These are phyloP conservation scores for Patella pellucida DNA, from an alignment of 2,888 invertebrate genomes.

Conservation along the genomic window DNA sequence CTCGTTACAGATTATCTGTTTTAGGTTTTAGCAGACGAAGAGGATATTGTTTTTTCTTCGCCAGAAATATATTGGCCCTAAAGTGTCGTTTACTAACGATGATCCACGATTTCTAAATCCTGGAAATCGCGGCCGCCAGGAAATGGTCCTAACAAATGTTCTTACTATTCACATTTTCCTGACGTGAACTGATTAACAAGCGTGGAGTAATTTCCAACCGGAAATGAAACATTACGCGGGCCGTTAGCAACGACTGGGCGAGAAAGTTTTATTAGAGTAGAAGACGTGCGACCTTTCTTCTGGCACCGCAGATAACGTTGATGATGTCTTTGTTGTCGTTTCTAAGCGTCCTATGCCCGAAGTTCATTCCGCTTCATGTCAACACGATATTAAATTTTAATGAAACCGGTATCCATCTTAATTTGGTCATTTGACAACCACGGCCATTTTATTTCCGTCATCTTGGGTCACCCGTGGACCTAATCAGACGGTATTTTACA, in stretches of 20 bases:
- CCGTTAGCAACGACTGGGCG: not conserved
- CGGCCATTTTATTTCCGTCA: conserved; percentile 11
- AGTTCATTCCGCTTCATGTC: not conserved
- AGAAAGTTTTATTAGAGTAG: conserved; percentile 2
- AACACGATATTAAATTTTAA: conserved; percentile 11
- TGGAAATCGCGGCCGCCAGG: not conserved
- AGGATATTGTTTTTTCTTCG: too few species aligned
- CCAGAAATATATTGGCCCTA: not conserved
- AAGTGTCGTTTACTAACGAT: not conserved
- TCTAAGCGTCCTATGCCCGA: not conserved
- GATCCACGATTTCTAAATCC: conserved; percentile 1
- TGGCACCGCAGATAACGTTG: not conserved
- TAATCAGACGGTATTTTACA: conserved; percentile 7
- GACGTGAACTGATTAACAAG: conserved; percentile 11
- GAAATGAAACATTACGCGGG: conserved; percentile 9
- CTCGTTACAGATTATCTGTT: too few species aligned
- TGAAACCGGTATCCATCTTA: conserved; percentile 10
- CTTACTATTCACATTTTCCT: conserved; percentile 3
- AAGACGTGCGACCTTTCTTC: conserved; percentile 7
- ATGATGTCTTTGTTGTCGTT: not conserved
- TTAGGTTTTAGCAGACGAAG: too few species aligned
- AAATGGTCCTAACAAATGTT: not conserved
- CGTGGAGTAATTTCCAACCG: conserved; percentile 10
- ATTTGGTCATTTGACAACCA: conserved; percentile 10
- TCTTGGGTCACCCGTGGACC: not conserved